Evolutionary conservation across 2,888 invertebrate genomes (phyloP).

Genomic region (Neoitamus cyanurus): DNA sequence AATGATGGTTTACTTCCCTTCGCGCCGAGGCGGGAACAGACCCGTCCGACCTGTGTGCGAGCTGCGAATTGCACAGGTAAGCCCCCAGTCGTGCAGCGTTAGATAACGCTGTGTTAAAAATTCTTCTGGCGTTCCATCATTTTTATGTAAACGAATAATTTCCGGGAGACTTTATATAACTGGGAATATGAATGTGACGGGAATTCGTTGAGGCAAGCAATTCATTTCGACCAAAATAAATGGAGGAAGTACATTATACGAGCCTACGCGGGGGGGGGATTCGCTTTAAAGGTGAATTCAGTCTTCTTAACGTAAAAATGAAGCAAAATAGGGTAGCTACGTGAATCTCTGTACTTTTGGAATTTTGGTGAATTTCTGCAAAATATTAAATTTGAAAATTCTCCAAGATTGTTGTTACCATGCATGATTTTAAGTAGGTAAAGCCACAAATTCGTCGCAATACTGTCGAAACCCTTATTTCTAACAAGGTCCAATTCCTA

Average conservation of each 20-base stretch:
- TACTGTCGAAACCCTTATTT: no score
- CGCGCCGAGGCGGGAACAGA: not conserved
- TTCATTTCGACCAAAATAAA: not conserved
- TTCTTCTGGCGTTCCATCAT: not conserved
- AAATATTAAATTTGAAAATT: no score
- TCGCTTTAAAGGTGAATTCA: not conserved
- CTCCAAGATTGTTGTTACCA: no score
- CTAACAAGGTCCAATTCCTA: no score
- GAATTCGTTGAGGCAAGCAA: not conserved
- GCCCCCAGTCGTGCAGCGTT: not conserved
- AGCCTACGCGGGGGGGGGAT: not conserved
- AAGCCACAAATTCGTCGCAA: no score
- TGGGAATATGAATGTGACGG: slow-evolving; percentile 14
- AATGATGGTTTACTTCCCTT: slow-evolving; percentile 6
- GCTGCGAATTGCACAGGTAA: not conserved
- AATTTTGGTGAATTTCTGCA: no score
- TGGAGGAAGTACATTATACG: not conserved
- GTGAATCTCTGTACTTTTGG: not conserved
- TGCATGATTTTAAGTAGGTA: no score
- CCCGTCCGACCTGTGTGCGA: not conserved
- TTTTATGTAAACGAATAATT: slow-evolving; percentile 20
- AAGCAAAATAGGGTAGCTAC: not conserved
- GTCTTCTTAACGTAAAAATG: not conserved
- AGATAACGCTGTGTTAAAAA: slow-evolving; percentile 1
- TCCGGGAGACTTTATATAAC: slow-evolving; percentile 5